Base-by-base conservation (phyloP, 2,888 invertebrate species). In the Lycophotia porphyrea region DNA sequence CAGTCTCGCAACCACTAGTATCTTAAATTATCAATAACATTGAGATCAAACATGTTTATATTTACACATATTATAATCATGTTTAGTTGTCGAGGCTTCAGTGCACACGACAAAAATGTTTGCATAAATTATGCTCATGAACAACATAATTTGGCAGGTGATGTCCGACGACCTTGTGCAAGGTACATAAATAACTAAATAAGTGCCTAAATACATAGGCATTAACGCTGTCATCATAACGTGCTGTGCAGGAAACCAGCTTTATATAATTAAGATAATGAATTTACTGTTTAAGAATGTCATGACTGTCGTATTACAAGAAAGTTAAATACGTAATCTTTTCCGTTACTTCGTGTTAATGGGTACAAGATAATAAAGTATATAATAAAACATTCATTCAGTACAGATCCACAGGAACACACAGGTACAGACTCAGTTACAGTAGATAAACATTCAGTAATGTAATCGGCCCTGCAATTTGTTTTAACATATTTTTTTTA, bases 131-230 rank as follows among this genome's bases (percentile, higher is more conserved):
- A 77, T 77, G 11, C 15, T 71, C 71, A 61, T 68, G 67, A 60
- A 5, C 71, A 74, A 63, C 44, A 78, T 75, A 85, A 81, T 86
- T 85, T 78, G 76, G 69, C 69, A 75, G 58, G 27, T 80, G 75
- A 79, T 77, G 71, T 63, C 74, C 44, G 69, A 13, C 75, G 77
- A 66, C 86, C 86, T 87, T 85, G 88, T 24, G 47, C n/a, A 36
- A 61, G 34, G 80, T 78, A 80, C 78, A 81, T 80, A 80, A 79
- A 81, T 80, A 75, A 36, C 80, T 66, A 63, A 75, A 71, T 80
- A 84, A 49, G 36, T 64, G 39, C 13, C 31, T 82, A 82, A 76
- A 69, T 80, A 78, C 67, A 70, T 61, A 74, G 69, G 44, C 71
- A 80, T 81, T 80, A 76, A 21, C 55, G 55, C 58, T 82, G 76